Evolutionary conservation across 1,140 invertebrate genomes (phyloP), one percentile per base, ranked within the genome.

Genomic region (Amphibalanus amphitrite): DNA sequence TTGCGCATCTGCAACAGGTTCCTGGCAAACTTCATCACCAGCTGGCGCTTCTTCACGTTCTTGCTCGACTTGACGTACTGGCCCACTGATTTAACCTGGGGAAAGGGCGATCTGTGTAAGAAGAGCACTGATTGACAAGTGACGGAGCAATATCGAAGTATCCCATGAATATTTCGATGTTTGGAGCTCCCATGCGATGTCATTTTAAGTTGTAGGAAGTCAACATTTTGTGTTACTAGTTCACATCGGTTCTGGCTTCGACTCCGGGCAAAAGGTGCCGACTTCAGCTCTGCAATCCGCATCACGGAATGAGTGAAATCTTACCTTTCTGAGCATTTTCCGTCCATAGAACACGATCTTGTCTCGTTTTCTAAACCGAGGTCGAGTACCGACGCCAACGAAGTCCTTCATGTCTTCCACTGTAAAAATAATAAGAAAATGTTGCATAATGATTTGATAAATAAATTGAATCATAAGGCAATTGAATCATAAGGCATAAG

Each of bases 261-360:
- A n/a, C n/a, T n/a, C n/a, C n/a, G n/a, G n/a, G n/a, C n/a, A n/a
- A n/a, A n/a, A n/a, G n/a, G n/a, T n/a, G n/a, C n/a, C n/a, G n/a
- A n/a, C n/a, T n/a, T n/a, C n/a, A n/a, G n/a, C n/a, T n/a, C n/a
- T n/a, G n/a, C n/a, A n/a, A n/a, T n/a, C n/a, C n/a, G n/a, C n/a
- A n/a, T n/a, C n/a, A n/a, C n/a, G n/a, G n/a, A n/a, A n/a, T n/a
- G n/a, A n/a, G n/a, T n/a, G n/a, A 72, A 67, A 74, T 20, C 3
- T 8, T 78, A 88, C 93, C 82, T 97, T 96, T 72, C 95, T 82
- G 40, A 98, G 81, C 92, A 97, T 97, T 78, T 96, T 92, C 65
- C 92, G 83, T 0, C 95, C 95, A 82, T 97, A 97, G 82, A 97
- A 98, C 20, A 97, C 82, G 75, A 97, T 92, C 83, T 97, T 97